These are phyloP conservation scores for Dasyprocta punctata DNA, from an alignment of 2,113 vertebrate genomes.

Conservation along the genomic window DNA sequence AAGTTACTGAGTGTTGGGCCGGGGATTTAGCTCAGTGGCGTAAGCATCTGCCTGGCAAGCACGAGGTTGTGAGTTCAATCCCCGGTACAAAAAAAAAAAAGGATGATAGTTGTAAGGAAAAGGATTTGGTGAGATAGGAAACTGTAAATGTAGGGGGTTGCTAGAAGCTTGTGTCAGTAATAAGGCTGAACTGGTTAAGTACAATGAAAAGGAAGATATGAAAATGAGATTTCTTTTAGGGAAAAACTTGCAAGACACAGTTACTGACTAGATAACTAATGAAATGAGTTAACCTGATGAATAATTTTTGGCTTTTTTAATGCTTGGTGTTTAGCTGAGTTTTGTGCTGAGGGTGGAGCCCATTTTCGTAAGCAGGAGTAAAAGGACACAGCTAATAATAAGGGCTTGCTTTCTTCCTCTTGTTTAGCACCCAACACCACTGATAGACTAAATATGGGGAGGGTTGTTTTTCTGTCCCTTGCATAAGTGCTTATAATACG, in stretches of 20 bases:
- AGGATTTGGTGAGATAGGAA: conserved; percentile 22
- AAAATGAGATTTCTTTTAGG: background rate
- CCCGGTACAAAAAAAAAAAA: too few species aligned
- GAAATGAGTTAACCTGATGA: background rate
- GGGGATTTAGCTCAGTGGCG: too few species aligned
- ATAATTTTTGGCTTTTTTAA: background rate
- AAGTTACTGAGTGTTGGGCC: background rate
- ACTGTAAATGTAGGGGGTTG: background rate
- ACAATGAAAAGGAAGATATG: background rate
- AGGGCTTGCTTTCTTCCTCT: background rate
- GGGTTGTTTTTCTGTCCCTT: conserved; percentile 27
- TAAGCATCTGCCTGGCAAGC: too few species aligned
- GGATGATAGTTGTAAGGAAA: background rate
- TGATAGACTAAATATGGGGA: conserved; percentile 45
- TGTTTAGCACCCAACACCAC: conserved; percentile 21
- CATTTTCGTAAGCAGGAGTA: background rate
- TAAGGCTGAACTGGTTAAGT: background rate
- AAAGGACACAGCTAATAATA: background rate
- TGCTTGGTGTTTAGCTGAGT: background rate
- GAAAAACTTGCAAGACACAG: background rate
- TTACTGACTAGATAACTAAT: background rate
- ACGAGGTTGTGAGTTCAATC: too few species aligned
- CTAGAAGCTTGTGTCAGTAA: background rate
- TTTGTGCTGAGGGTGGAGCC: conserved; percentile 34
- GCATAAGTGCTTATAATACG: conserved; percentile 28